Base-by-base conservation (phyloP, 2,888 invertebrate species). In the Stenichneumon culpator region DNA sequence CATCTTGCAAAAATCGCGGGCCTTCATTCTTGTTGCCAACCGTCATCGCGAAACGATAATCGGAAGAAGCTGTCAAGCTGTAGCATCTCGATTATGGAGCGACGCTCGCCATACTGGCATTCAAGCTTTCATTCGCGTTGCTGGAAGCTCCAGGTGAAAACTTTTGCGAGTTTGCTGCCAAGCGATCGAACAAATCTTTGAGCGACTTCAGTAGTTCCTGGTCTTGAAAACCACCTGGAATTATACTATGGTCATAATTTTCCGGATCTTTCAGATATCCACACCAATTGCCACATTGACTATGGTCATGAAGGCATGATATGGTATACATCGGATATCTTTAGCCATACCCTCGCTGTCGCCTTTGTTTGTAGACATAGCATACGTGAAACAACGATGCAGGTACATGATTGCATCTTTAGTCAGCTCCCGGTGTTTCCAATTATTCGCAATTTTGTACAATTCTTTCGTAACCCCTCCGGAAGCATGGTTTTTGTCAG, bases 211-310 rank as follows among this genome's bases (percentile, higher is more conserved):
- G n/a, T 19, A 52, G 52, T 52, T 52, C 1, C 52, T n/a, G n/a
- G n/a, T n/a, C n/a, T n/a, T n/a, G n/a, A n/a, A 0, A 28, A 28
- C 3, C 28, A 3, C 52, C 52, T 16, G 52, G 52, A 52, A 52
- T 74, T 25, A 22, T 32, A 19, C 36, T 65, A 47, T 81, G 81
- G 5, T 28, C 68, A 74, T 81, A 81, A n/a, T 50, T 74, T 25
- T 74, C 74, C 25, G 47, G 32, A 32, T 83, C 74, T 72, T 83
- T 28, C n/a, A 75, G 19, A 60, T 80, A 88, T 2, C 84, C 79
- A 81, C 87, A 89, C 89, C 84, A 89, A 14, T 67, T 16, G 11
- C 87, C 80, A 79, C 88, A 87, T 32, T 83, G 65, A 6, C 68
- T 60, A 36, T 88, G 88, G 11, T 81, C 44, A 70, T 87, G 39